A percentile compares a stretch with the other conserved stretches of the same genome.
Evolutionary conservation across 2,797 vertebrate genomes (phyloP).

Genomic region (Diplodus puntazzo): DNA sequence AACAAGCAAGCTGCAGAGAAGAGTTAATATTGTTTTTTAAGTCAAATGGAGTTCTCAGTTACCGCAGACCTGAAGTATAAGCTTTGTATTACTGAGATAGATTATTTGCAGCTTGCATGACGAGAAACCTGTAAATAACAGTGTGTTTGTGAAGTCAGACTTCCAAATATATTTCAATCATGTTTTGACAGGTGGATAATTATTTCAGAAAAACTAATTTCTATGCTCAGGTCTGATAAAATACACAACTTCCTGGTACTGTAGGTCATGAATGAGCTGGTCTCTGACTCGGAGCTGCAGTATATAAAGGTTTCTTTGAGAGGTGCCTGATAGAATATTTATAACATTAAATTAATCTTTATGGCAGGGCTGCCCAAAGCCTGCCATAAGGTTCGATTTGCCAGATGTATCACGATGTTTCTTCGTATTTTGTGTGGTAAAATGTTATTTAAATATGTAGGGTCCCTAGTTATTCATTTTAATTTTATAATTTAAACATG

Average conservation of each 20-base stretch:
- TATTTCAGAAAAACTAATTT: conserved; percentile 18
- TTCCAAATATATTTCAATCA: conserved; percentile 7
- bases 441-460: no score
- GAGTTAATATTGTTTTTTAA: neutral
- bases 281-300: conserved; percentile 26
- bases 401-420: no score
- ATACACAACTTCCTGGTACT: conserved; percentile 29
- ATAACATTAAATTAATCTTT: conserved; percentile 68
- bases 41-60: conserved; percentile 26
- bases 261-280: conserved; percentile 40
- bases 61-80: conserved; percentile 25
- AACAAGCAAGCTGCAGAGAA: conserved; percentile 17
- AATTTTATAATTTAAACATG: no score
- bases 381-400: no score
- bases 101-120: conserved; percentile 48
- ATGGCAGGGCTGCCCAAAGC: conserved; percentile 14
- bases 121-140: neutral
- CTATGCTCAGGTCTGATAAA: conserved; percentile 25
- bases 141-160: conserved; percentile 14
- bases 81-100: conserved; percentile 23
- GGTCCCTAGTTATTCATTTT: no score
- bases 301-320: conserved; percentile 49
- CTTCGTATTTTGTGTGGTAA: no score
- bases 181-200: conserved; percentile 31
- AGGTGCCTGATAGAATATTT: conserved; percentile 74